A percentile compares a stretch with the other conserved stretches of the same genome.
phyloP scores from a whole-genome alignment of 2,797 vertebrate genomes.

The Premnoplex brunnescens region DNA sequence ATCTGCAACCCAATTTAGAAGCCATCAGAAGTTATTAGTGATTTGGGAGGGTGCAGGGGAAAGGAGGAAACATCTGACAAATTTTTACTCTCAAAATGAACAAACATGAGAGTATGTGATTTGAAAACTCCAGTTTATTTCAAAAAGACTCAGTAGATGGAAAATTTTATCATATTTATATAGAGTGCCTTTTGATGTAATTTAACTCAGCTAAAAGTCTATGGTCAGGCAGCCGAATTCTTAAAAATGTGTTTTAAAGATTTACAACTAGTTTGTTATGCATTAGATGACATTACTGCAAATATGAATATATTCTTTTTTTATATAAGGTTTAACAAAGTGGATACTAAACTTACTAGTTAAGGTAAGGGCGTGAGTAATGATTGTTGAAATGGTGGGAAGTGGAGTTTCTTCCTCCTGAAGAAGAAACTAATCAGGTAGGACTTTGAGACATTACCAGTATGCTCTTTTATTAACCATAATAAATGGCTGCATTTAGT shows the following conservation, averaged over 20 bases:
- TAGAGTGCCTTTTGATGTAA: background rate
- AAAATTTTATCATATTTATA: background rate
- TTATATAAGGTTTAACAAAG: background rate
- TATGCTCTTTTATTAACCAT: constrained; percentile 10
- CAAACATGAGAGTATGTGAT: background rate
- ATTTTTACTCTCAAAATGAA: background rate
- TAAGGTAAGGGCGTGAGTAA: constrained; percentile 12
- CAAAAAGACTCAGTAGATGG: background rate
- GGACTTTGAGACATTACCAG: background rate
- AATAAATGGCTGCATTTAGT: constrained; percentile 47
- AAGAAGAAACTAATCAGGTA: background rate
- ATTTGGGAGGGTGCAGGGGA: background rate
- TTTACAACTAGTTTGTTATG: background rate
- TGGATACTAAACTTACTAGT: background rate
- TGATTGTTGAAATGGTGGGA: background rate
- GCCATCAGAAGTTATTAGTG: background rate
- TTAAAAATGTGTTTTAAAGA: background rate
- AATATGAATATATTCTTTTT: constrained; percentile 21
- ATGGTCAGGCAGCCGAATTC: background rate
- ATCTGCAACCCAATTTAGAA: constrained; percentile 10
- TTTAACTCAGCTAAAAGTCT: background rate
- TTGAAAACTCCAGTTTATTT: constrained; percentile 20
- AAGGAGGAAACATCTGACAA: background rate
- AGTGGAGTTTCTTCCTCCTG: constrained; percentile 9
- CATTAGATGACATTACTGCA: background rate